Evolutionary conservation across 2,888 invertebrate species (phyloP).

Genomic region (Apeira syringaria): DNA sequence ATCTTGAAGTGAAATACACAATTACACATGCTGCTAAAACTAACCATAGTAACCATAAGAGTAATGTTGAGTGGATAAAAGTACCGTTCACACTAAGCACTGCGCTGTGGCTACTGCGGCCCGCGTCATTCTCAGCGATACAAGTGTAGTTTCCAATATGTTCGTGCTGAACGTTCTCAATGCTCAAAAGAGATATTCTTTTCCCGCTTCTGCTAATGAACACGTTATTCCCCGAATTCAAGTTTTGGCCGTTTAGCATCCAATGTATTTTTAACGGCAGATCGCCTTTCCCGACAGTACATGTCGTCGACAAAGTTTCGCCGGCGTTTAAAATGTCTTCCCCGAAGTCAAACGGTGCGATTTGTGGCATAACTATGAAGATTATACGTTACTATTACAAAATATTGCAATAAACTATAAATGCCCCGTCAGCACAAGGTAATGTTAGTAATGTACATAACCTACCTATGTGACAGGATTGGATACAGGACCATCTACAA

Average conservation of each 20-base stretch:
- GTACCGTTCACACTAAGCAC: constrained; percentile 87
- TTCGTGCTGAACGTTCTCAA: constrained; percentile 82
- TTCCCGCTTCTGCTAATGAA: constrained; percentile 44
- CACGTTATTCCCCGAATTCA: constrained; percentile 52
- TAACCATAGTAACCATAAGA: constrained; percentile 11
- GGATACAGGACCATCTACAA: constrained; percentile 2
- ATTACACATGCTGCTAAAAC: constrained; percentile 15
- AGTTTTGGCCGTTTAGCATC: constrained; percentile 85
- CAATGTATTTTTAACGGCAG: constrained; percentile 87
- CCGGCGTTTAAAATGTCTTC: constrained; percentile 88
- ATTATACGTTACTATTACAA: too few relatives aligned
- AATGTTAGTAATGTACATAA: too few relatives aligned
- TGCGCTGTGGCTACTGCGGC: constrained; percentile 84
- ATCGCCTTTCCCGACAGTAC: constrained; percentile 88
- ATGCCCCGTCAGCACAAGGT: too few relatives aligned
- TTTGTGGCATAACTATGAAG: constrained; percentile 86
- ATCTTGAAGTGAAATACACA: neutral
- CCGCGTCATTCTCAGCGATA: constrained; percentile 85
- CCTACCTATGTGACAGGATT: constrained; percentile 1
- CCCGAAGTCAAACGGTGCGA: constrained; percentile 88
- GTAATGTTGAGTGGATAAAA: neutral
- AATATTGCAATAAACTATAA: too few relatives aligned
- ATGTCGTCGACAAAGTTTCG: constrained; percentile 88
- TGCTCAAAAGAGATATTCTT: constrained; percentile 74
- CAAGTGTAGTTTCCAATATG: constrained; percentile 86